Evolutionary conservation across 2,797 vertebrate species (phyloP).

Genomic region (Bovichtus diacanthus): DNA sequence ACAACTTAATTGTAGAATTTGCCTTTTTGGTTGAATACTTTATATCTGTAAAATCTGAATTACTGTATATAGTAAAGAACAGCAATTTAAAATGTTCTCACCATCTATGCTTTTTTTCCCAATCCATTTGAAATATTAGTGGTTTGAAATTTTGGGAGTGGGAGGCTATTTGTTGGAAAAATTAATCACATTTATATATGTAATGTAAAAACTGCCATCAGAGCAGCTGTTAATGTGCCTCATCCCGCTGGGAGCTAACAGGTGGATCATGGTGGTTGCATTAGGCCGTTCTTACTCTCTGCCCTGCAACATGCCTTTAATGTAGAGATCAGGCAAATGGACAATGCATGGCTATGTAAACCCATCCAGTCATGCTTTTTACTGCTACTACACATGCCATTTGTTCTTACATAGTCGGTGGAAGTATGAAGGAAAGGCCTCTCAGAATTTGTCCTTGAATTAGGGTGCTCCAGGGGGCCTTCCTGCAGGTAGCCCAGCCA

Average conservation of each 20-base stretch:
- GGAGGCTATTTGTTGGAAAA: not conserved
- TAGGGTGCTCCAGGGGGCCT: not conserved
- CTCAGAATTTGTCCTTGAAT: conserved; percentile 37
- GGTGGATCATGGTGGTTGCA: conserved; percentile 42
- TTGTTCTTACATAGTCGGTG: not conserved
- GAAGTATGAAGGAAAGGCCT: not conserved
- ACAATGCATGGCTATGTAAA: not conserved
- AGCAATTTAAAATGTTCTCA: not conserved
- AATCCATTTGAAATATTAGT: not conserved
- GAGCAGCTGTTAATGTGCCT: conserved; percentile 27
- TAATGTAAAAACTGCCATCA: conserved; percentile 1
- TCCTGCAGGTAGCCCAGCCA: conserved; percentile 19
- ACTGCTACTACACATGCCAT: not conserved
- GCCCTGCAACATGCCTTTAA: conserved; percentile 19
- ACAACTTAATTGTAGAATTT: not conserved
- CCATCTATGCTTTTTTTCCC: not conserved
- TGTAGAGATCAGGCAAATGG: conserved; percentile 5
- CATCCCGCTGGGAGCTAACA: conserved; percentile 20
- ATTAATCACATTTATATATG: not conserved
- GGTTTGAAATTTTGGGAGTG: not conserved
- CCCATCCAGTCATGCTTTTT: not conserved
- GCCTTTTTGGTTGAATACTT: no score
- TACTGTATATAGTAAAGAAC: not conserved
- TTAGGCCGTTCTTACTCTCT: conserved; percentile 23
- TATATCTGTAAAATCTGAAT: not conserved